Conservation (phyloP, 2,888 invertebrate genomes). For the Chalcosyrphus nemorum region DNA sequence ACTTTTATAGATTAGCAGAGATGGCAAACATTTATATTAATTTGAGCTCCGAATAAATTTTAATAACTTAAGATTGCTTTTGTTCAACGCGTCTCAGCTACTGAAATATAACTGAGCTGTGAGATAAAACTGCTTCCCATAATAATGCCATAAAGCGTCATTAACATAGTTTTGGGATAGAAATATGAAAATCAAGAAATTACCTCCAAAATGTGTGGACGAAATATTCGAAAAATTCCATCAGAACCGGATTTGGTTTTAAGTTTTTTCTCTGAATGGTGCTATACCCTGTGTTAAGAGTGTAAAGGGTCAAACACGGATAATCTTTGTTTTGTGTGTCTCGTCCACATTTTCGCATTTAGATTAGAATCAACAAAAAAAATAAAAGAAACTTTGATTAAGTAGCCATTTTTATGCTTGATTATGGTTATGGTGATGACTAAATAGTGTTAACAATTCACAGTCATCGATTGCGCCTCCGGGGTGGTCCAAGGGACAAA, state of each 20-base stretch:
- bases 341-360: conserved; percentile 53
- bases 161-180: neutral
- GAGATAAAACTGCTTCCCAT: neutral
- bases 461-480: conserved; percentile 36
- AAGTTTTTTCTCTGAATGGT: neutral
- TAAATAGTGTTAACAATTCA: conserved; percentile 61
- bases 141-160: neutral
- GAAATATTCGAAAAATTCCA: neutral
- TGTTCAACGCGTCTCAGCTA: too few relatives aligned
- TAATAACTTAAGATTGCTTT: too few relatives aligned
- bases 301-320: neutral
- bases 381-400: conserved; percentile 41
- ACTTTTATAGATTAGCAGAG: too few relatives aligned
- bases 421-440: conserved; percentile 58
- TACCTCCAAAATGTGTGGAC: neutral
- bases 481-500: conserved; percentile 43
- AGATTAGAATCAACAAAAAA: conserved; percentile 37
- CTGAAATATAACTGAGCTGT: too few relatives aligned
- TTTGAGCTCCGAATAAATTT: too few relatives aligned
- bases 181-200: neutral
- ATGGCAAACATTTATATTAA: too few relatives aligned
- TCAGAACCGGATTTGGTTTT: neutral
- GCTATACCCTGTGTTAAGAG: neutral
- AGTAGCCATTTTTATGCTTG: conserved; percentile 47
- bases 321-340: neutral